Evolutionary conservation across 2,888 invertebrate species (phyloP).

Genomic region (Drosophila infuscata): DNA sequence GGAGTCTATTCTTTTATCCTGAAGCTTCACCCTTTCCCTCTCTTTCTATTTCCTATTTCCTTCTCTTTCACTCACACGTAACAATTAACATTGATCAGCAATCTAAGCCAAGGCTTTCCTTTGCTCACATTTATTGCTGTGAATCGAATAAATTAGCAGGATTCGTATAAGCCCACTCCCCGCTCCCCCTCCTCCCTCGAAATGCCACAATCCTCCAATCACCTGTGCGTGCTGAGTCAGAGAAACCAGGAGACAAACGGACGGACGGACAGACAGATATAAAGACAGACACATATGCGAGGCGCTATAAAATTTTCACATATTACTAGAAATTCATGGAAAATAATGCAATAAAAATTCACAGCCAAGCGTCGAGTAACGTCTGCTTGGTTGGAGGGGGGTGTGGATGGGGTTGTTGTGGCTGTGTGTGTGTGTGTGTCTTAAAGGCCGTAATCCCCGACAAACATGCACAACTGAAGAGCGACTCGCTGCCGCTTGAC

Average conservation of each 20-base stretch:
- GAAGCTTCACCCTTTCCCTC: not conserved
- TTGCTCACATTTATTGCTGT: conserved; percentile 26
- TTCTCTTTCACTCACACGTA: conserved; percentile 6
- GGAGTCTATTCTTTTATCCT: not conserved
- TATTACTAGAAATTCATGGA: conserved; percentile 83
- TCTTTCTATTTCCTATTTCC: not conserved
- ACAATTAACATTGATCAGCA: conserved; percentile 55
- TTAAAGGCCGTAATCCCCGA: conserved; percentile 57
- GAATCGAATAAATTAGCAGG: conserved; percentile 65
- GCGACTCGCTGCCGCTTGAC: conserved; percentile 30
- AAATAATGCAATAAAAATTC: conserved; percentile 84
- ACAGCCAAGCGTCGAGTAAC: conserved; percentile 63
- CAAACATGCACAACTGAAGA: conserved; percentile 29
- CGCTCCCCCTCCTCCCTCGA: not conserved
- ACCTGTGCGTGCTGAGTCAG: conserved; percentile 47
- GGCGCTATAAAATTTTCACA: conserved; percentile 72
- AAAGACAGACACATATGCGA: conserved; percentile 36
- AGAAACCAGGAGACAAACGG: not conserved
- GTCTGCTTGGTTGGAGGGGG: conserved; percentile 1
- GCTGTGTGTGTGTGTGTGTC: conserved; percentile 24
- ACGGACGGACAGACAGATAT: not conserved
- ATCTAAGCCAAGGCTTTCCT: conserved; percentile 23
- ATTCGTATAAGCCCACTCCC: not conserved
- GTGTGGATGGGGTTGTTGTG: not conserved
- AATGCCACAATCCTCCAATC: conserved; percentile 37